phyloP scores from a whole-genome alignment of 2,888 invertebrate genomes.

The Lycocerus yunnanus region DNA sequence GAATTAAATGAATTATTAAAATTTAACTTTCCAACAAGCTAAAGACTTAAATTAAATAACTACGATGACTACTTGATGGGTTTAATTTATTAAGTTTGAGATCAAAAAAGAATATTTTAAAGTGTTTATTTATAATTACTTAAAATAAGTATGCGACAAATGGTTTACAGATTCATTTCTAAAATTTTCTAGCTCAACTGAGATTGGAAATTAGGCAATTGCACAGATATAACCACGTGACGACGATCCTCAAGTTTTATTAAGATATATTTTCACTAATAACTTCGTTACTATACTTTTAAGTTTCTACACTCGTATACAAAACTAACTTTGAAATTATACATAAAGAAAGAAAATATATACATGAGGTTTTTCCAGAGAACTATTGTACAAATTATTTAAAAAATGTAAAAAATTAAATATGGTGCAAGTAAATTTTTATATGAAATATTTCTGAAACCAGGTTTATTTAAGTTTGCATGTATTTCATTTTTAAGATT shows the following conservation, averaged over 20 bases:
- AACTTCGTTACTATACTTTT: not conserved
- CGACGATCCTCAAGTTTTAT: not conserved
- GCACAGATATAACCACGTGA: not conserved
- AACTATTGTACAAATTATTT: not conserved
- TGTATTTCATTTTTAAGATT: not conserved
- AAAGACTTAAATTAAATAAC: not conserved
- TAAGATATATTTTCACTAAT: too few relatives aligned
- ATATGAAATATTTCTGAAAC: not conserved
- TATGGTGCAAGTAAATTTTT: not conserved
- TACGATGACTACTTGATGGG: too few relatives aligned
- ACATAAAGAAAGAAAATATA: too few relatives aligned
- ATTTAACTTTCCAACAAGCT: not conserved
- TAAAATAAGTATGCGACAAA: not conserved
- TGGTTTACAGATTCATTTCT: not conserved
- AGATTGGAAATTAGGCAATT: not conserved
- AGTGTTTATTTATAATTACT: not conserved
- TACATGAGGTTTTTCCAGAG: too few relatives aligned
- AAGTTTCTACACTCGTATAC: not conserved
- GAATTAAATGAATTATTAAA: not conserved
- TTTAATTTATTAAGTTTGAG: too few relatives aligned
- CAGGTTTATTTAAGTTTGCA: not conserved
- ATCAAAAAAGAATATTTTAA: too few relatives aligned
- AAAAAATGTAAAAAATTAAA: not conserved
- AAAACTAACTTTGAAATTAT: too few relatives aligned
- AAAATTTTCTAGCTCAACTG: not conserved